A percentile compares a stretch with the other conserved stretches of the same genome.
phyloP scores from a whole-genome alignment of 2,888 invertebrate genomes.

The Cryptus viduatorius region DNA sequence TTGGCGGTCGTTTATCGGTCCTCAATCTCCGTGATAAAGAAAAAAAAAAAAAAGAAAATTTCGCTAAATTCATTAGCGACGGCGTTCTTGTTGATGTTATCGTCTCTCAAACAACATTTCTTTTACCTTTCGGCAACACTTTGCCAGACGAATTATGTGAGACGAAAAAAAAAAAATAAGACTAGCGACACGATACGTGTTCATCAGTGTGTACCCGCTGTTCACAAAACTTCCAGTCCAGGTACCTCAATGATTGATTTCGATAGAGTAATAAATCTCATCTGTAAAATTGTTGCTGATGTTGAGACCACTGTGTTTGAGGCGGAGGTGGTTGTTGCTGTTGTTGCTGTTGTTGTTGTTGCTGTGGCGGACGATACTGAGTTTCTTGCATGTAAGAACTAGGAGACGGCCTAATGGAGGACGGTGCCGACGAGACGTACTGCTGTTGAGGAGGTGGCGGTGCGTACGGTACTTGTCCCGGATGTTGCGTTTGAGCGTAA shows the following conservation, averaged over 20 bases:
- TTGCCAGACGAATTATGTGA: not conserved
- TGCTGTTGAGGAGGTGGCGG: constrained; percentile 81
- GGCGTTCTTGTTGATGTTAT: not conserved
- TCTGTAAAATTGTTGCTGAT: constrained; percentile 89
- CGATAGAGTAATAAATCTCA: constrained; percentile 76
- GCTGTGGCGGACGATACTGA: constrained; percentile 82
- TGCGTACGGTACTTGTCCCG: constrained; percentile 81
- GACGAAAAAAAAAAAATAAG: not conserved
- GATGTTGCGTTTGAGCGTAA: constrained; percentile 80
- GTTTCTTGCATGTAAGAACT: constrained; percentile 80
- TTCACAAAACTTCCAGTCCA: not conserved
- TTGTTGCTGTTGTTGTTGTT: constrained; percentile 84
- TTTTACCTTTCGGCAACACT: not conserved
- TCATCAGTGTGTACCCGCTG: not conserved
- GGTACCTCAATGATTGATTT: constrained; percentile 12
- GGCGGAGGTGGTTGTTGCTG: constrained; percentile 80
- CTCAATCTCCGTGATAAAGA: not conserved
- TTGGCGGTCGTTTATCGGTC: not conserved
- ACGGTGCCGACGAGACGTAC: constrained; percentile 83
- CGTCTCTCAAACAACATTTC: not conserved
- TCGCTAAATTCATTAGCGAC: constrained; percentile 19
- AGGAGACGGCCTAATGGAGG: constrained; percentile 80
- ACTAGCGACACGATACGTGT: not conserved
- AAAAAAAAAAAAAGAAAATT: not conserved
- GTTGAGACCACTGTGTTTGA: constrained; percentile 85